phyloP scores from a whole-genome alignment of 2,113 vertebrate species.

The Zapus hudsonius region DNA sequence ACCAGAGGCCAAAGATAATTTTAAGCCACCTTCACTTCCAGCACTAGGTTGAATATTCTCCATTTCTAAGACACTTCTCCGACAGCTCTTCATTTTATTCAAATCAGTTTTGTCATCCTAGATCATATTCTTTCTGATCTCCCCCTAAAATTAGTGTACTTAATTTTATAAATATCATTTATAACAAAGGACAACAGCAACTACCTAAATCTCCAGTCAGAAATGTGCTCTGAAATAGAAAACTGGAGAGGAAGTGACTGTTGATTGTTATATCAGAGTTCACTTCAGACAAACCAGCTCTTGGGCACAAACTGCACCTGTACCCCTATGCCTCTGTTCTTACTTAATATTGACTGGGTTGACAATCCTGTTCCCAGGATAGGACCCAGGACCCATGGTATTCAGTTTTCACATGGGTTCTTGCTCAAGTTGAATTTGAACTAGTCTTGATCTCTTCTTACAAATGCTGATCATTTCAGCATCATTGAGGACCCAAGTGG shows the following conservation, averaged over 20 bases:
- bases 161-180: not conserved
- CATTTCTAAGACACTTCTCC: not conserved
- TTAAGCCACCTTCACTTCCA: slow-evolving; percentile 14
- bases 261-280: not conserved
- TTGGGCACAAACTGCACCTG: not conserved
- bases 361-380: not conserved
- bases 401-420: not conserved
- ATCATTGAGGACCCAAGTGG: not conserved
- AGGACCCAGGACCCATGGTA: not conserved
- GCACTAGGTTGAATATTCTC: fast-evolving
- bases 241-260: not conserved
- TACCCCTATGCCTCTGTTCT: not conserved
- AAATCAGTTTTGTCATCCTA: not conserved
- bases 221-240: slow-evolving; percentile 41
- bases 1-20: not conserved
- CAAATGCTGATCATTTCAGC: not conserved
- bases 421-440: not conserved
- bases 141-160: not conserved
- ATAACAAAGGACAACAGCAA: no score
- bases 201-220: not conserved
- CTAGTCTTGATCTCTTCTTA: not conserved
- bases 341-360: not conserved
- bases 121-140: not conserved
- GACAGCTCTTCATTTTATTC: not conserved
- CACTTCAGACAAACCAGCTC: not conserved